A percentile compares a stretch with the other conserved stretches of the same genome.
Conservation (phyloP, 1,140 invertebrate genomes). For the Drosophila insularis region DNA sequence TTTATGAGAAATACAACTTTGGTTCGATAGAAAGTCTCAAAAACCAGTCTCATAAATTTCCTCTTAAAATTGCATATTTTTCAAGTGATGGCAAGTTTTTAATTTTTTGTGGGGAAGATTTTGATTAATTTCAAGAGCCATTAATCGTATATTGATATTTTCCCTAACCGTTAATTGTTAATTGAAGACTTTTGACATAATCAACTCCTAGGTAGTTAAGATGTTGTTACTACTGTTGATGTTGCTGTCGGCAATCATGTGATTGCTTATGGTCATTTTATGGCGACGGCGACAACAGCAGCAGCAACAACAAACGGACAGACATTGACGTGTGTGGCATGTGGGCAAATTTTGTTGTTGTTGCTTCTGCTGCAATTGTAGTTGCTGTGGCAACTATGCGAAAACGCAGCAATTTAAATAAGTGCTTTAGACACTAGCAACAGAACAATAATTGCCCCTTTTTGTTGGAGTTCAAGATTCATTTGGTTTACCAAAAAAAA, state of each 20-base stretch:
- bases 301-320: slow-evolving; percentile 17
- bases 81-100: too few relatives aligned
- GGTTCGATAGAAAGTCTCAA: too few relatives aligned
- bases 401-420: slow-evolving; percentile 69
- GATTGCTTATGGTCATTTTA: slow-evolving; percentile 42
- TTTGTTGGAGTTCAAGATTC: slow-evolving; percentile 49
- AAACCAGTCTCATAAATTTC: too few relatives aligned
- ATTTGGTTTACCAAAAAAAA: slow-evolving; percentile 51
- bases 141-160: too few relatives aligned
- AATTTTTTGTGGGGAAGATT: too few relatives aligned
- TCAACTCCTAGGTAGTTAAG: not conserved
- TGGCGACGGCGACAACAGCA: slow-evolving; percentile 11
- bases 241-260: slow-evolving; percentile 14
- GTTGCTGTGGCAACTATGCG: slow-evolving; percentile 46
- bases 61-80: too few relatives aligned
- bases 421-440: slow-evolving; percentile 50
- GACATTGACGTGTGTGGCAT: slow-evolving; percentile 68
- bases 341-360: slow-evolving; percentile 65
- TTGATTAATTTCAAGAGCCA: too few relatives aligned
- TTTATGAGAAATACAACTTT: too few relatives aligned
- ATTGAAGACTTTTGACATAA: slow-evolving; percentile 7
- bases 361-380: slow-evolving; percentile 28
- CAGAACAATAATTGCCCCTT: slow-evolving; percentile 63
- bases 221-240: slow-evolving; percentile 9
- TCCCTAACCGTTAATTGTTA: too few relatives aligned